Evolutionary conservation across 2,797 vertebrate species (phyloP), one percentile per base, ranked within the genome.

Genomic region (Perodicticus potto): DNA sequence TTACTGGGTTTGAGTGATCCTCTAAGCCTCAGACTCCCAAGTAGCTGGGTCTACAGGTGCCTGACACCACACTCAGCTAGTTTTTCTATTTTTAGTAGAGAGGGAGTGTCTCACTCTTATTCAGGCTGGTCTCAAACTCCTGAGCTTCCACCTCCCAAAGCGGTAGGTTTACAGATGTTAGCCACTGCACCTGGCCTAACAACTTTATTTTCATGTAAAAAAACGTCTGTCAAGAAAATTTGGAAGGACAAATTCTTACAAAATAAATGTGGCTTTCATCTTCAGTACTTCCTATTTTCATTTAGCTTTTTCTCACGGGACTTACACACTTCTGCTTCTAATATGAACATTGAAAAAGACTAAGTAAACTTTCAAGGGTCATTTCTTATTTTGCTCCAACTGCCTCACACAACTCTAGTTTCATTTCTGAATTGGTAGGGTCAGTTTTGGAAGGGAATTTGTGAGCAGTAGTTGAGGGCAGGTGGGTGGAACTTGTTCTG

Each of bases 261-360:
- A 96, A 96, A 97, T 3, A 9, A 76, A 74, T 85, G 89, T 89
- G 87, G 88, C 82, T 97, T 97, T 97, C 94, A 96, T 96, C 94
- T 96, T 93, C 49, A 91, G 43, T 63, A 96, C 96, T 98, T 98
- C 97, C 97, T 94, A 97, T 96, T 98, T 97, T 96, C 90, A 95
- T 97, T 73, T 97, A 94, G 63, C 40, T 53, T 90, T 86, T 97
- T 97, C 97, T 98, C 97, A 97, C 3, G 74, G 94, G 93, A 97
- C 90, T 73, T 34, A 82, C 3, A 59, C 27, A 95, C 97, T 97
- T 98, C 97, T 95, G 97, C 96, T 98, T 98, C 96, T 90, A 84
- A 49, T 67, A 77, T 89, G 85, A 97, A 83, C 34, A 63, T 67
- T 81, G 86, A 87, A 93, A 95, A 95, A 89, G 63, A 91, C 55